Evolutionary conservation across 2,113 vertebrate genomes (phyloP).

Genomic region (Desmodus rotundus): DNA sequence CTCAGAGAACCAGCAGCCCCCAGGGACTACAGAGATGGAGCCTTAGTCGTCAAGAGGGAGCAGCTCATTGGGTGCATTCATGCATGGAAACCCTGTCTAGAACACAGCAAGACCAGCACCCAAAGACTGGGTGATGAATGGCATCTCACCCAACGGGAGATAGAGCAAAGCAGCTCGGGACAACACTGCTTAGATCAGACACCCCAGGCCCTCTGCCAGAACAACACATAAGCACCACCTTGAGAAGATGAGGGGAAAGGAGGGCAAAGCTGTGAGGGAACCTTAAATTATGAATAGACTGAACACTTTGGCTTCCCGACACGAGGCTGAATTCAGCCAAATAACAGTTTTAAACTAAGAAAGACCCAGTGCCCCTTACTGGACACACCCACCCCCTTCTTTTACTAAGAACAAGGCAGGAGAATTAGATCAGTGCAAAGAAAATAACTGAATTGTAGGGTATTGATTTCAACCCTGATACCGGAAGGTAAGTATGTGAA

Average conservation of each 20-base stretch:
- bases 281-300: neutral
- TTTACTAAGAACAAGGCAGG: neutral
- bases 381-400: neutral
- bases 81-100: neutral
- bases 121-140: neutral
- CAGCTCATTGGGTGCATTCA: neutral
- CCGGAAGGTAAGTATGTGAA: neutral
- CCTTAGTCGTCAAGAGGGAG: accelerated
- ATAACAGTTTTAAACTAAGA: neutral
- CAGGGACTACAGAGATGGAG: neutral
- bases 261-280: neutral
- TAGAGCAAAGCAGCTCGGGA: neutral
- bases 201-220: neutral
- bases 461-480: neutral
- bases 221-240: neutral
- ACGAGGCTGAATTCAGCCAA: neutral
- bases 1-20: neutral
- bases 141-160: neutral
- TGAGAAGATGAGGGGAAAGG: neutral
- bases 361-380: neutral
- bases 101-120: neutral
- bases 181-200: neutral
- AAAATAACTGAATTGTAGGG: neutral
- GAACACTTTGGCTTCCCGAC: no score
- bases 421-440: neutral